A percentile compares a stretch with the other conserved stretches of the same genome.
Evolutionary conservation across 1,140 invertebrate species (phyloP).

Genomic region (Drosophila mojavensis): DNA sequence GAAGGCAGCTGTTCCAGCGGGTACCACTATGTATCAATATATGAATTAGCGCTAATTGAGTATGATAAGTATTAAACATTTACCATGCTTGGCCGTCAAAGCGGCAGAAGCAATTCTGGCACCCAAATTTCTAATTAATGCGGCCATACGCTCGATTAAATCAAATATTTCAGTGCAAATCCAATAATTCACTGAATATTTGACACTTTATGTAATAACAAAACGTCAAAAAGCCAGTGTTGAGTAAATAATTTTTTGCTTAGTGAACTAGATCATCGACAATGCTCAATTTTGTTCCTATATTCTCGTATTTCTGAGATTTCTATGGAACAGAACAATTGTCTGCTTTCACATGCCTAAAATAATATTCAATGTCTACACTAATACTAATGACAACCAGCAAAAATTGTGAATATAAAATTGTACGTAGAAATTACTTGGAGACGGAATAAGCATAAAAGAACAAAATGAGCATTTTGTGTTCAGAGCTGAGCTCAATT

Average conservation of each 20-base stretch:
- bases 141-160: slow-evolving; percentile 70
- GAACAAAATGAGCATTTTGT: slow-evolving; percentile 4
- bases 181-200: slow-evolving; percentile 59
- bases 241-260: not conserved
- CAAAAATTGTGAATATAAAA: too few relatives aligned
- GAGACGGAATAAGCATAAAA: not conserved
- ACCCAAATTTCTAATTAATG: slow-evolving; percentile 74
- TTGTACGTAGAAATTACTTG: not conserved
- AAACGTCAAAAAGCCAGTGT: slow-evolving; percentile 62
- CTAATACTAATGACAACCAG: too few relatives aligned
- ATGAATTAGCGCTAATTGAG: slow-evolving; percentile 1
- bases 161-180: slow-evolving; percentile 42
- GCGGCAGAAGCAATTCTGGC: slow-evolving; percentile 58
- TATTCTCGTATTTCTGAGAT: not conserved
- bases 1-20: slow-evolving; percentile 56
- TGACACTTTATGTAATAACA: slow-evolving; percentile 80
- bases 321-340: not conserved
- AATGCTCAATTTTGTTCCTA: not conserved
- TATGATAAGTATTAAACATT: not conserved
- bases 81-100: slow-evolving; percentile 67
- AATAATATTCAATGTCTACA: too few relatives aligned
- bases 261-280: slow-evolving; percentile 28
- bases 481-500: slow-evolving; percentile 2
- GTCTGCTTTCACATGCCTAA: not conserved
- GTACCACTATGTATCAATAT: slow-evolving; percentile 44